Evolutionary conservation across 2,888 invertebrate species (phyloP), one percentile per base, ranked within the genome.

Genomic region (Pinctada fucata): DNA sequence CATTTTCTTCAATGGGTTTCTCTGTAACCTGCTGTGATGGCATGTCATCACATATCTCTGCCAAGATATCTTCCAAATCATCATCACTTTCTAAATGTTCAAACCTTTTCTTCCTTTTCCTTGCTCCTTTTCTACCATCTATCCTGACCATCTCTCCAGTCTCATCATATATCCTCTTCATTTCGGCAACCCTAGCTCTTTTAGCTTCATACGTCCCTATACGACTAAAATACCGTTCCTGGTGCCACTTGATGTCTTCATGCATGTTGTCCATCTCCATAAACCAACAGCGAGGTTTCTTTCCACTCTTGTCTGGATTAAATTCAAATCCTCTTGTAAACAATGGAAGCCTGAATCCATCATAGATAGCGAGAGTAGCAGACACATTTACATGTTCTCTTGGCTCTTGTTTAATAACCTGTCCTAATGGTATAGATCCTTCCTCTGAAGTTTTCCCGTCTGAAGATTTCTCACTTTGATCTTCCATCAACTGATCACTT

Each of bases 241-340:
- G 85, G 75, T 80, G 84, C 31, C 78, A 82, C 67, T 85, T 85
- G 67, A 84, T 83, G 47, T 79, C 72, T 52, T 79, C 82, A 75
- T 82, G 74, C 88, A 88, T 89, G 45, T 78, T 75, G 68, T 83
- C 78, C 48, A 77, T 74, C 64, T 87, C 85, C 89, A 89, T 89
- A 77, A 87, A 89, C 89, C 89, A 88, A 45, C 84, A 82, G 51
- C 83, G 82, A 3, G 88, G 86, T 69, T 89, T 89, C 71, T 87
- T 88, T 4, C 89, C 89, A 76, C 68, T 86, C 77, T 89, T 89
- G 6, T 85, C 83, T 78, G 85, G 86, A 75, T 89, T 89, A 65
- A 88, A 87, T 49, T 81, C 58, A 76, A 89, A 88, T 8, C 88
- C 88, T 77, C 83, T 86, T 45, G 86, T 87, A 13, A 87, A 88